Conservation (phyloP, 2,888 invertebrate species). For the Dicycla oo region DNA sequence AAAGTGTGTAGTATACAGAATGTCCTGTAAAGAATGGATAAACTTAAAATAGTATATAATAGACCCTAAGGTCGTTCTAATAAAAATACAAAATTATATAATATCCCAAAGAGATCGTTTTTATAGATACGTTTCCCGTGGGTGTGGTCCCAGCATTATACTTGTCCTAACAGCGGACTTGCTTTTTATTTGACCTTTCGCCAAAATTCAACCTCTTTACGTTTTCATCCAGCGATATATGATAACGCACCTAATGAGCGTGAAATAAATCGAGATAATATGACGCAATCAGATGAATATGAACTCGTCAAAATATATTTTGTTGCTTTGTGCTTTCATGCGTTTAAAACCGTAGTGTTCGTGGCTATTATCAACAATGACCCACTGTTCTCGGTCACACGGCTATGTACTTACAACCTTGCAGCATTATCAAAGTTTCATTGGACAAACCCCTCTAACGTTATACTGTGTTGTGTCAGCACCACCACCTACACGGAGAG, state of each 20-base stretch:
- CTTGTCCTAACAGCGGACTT: neutral
- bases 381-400: neutral
- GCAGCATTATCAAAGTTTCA: conserved; percentile 17
- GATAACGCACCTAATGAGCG: neutral
- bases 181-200: neutral
- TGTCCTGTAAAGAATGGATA: no score
- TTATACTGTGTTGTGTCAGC: neutral
- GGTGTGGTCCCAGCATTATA: no score
- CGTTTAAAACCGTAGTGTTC: neutral
- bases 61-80: no score
- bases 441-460: neutral
- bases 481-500: neutral
- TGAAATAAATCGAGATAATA: neutral
- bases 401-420: neutral
- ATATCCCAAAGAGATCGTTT: no score
- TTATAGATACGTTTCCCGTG: no score
- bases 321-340: neutral
- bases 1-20: no score
- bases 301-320: neutral
- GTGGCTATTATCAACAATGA: neutral
- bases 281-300: neutral
- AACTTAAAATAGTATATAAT: no score
- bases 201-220: neutral
- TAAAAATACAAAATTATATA: no score
- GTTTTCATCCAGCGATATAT: conserved; percentile 7